Evolutionary conservation across 2,888 invertebrate genomes (phyloP), one percentile per base, ranked within the genome.

Genomic region (Frankliniella intonsa): DNA sequence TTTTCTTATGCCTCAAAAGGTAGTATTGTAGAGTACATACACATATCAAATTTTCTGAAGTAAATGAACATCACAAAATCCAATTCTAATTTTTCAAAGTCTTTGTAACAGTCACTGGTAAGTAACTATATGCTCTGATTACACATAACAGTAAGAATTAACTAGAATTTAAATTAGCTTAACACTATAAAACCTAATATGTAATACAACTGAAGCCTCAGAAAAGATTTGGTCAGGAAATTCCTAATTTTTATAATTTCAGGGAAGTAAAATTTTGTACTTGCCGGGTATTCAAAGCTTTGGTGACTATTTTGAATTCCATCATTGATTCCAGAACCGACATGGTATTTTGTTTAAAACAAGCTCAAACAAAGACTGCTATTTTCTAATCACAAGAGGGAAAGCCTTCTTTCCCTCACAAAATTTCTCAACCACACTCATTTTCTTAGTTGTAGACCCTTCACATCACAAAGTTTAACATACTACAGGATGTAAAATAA

Each of bases 141-240:
- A 76, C n/a, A 9, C 22, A 25, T 22, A 22, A 22, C 69, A 76
- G 12, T 22, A 25, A n/a, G 22, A 76, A 11, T 22, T 8, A 76
- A 76, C 69, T 76, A 76, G 25, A 76, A 25, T 76, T 76, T 76
- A 76, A 76, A 76, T 76, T 76, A 76, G 22, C 69, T 76, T 76
- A 76, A 55, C 11, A 76, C 62, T 62, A 62, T 12, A 62, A 17
- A 76, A 5, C 12, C 25, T 76, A 76, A 76, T 76, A 76, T 76
- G 69, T 76, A 25, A 76, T 22, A 76, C n/a, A 22, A 76, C 25
- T 25, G 69, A 76, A 76, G 69, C 55, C 19, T 55, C 19, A 55
- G 25, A 76, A 62, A 17, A 62, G 19, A 14, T 14, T 38, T 38
- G 38, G 38, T 38, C 38, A 38, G 38, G 38, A 38, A 38, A 38